phyloP scores from a whole-genome alignment of 2,888 invertebrate genomes.

The Apomyelois bistriatella region DNA sequence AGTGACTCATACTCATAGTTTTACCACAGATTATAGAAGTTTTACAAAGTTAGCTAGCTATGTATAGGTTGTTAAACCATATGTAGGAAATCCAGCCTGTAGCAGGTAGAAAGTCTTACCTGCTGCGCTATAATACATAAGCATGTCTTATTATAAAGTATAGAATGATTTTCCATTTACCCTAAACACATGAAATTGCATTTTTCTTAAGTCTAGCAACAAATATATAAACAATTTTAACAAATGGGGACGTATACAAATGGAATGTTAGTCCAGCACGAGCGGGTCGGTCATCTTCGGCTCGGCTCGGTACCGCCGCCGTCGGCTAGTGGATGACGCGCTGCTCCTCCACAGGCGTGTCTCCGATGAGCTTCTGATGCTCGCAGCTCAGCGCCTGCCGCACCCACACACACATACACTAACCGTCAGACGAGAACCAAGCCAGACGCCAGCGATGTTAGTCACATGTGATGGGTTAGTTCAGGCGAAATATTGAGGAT shows the following conservation, averaged over 20 bases:
- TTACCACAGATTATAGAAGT: no score
- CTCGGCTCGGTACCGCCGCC: constrained; percentile 8
- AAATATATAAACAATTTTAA: no score
- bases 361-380: constrained; percentile 89
- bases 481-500: neutral
- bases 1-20: no score
- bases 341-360: constrained; percentile 54
- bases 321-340: constrained; percentile 52
- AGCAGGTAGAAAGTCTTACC: no score
- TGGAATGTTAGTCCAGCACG: neutral
- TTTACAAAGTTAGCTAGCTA: no score
- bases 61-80: no score
- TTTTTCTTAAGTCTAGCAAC: no score
- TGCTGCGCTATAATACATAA: no score
- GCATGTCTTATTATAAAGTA: no score
- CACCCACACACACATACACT: constrained; percentile 38
- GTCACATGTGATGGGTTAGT: neutral
- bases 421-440: constrained; percentile 3
- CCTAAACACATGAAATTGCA: no score
- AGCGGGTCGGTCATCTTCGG: neutral
- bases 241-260: neutral
- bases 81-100: no score
- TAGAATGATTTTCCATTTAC: no score
- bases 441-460: neutral
- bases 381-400: constrained; percentile 89